A percentile compares a stretch with the other conserved stretches of the same genome.
Conservation (phyloP, 2,888 invertebrate genomes). For the Hymenopus coronatus region DNA sequence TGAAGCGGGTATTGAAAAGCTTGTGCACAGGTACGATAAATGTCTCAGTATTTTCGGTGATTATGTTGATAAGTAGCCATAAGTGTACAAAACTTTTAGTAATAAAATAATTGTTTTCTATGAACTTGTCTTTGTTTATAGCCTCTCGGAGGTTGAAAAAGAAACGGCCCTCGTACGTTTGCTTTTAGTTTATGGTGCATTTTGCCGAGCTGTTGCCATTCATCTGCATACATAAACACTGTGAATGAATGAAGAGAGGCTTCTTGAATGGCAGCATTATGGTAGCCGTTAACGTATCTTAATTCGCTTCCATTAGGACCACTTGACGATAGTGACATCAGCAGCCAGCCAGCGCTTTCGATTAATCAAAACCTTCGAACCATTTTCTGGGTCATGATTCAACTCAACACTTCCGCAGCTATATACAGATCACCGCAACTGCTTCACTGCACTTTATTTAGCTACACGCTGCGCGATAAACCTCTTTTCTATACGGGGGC, state of each 20-base stretch:
- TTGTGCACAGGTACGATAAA: too few relatives aligned
- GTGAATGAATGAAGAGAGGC: neutral
- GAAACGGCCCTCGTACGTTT: too few relatives aligned
- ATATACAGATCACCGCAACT: neutral
- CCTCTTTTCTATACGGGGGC: neutral
- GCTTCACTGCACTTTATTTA: neutral
- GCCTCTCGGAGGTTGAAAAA: too few relatives aligned
- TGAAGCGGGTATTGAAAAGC: too few relatives aligned
- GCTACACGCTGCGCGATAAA: neutral
- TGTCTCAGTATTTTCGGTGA: too few relatives aligned
- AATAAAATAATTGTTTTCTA: too few relatives aligned
- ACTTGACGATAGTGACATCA: neutral
- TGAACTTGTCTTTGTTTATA: too few relatives aligned
- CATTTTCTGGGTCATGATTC: neutral
- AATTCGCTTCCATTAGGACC: neutral
- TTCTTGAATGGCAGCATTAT: neutral
- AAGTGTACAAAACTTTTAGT: too few relatives aligned
- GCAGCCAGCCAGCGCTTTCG: neutral
- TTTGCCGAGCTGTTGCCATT: neutral
- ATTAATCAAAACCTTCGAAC: neutral
- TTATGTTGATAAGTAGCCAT: too few relatives aligned
- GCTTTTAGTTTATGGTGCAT: too few relatives aligned
- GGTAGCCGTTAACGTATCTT: neutral
- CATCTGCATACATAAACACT: neutral
- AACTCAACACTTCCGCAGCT: neutral